Base-by-base conservation (phyloP, 1,140 invertebrate species). In the Lepidurus packardi region DNA sequence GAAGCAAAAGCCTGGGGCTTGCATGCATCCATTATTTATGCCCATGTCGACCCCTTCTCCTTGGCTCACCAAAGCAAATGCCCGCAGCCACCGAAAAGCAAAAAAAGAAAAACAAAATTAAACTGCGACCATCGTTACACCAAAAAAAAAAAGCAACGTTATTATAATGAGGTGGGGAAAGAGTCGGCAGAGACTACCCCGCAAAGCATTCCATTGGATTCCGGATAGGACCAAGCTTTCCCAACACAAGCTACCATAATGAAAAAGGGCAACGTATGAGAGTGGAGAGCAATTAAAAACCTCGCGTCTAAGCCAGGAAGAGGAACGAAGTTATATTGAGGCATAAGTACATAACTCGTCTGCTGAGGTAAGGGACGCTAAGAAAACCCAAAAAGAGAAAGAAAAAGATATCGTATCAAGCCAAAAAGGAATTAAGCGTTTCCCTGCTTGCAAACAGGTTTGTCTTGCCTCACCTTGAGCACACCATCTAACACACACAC, bases 371-470 rank as follows among this genome's bases (percentile, higher is more conserved):
- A 47, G 53, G 13, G 21, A 65, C 21, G 8, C 16, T 4, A 65
- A 21, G 21, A 65, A 21, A 65, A 13, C 53, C 53, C 53, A 21
- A 65, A 65, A 21, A 65, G 53, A 65, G 13, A 65, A 65, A 65
- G 53, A 65, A 65, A 65, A n/a, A 65, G 53, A 65, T 65, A 65
- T 21, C 53, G 53, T 65, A 21, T 65, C 53, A 65, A 65, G 53
- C 53, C 53, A 65, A 65, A 65, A 65, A 65, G 53, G 53, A 65
- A 65, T 65, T 65, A 65, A 65, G 53, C 53, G 53, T 65, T 65
- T 65, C 13, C 13, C 53, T 65, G 53, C 53, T 21, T 65, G 53
- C 53, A 65, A 65, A 65, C 53, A 65, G 53, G 53, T 65, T 65
- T 65, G 53, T 65, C 53, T 65, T 65, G 53, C 53, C 53, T 65